Conservation (phyloP, 2,797 vertebrate genomes). For the Coregonus ussuriensis region DNA sequence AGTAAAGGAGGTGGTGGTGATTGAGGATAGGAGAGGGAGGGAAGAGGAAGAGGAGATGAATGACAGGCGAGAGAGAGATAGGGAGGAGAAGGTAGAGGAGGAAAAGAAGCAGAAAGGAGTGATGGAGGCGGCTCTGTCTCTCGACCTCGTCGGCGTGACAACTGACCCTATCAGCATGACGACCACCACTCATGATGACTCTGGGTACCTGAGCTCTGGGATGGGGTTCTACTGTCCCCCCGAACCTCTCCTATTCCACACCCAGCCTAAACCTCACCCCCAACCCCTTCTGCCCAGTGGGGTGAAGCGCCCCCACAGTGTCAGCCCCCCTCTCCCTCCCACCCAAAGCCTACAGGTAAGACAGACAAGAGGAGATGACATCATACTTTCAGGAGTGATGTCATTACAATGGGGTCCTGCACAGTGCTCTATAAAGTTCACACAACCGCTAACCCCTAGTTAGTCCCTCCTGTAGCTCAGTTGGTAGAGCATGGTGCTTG, state of each 20-base stretch:
- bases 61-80: conserved; percentile 28
- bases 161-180: conserved; percentile 45
- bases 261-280: conserved; percentile 28
- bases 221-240: conserved; percentile 46
- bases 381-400: background rate
- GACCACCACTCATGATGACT: conserved; percentile 58
- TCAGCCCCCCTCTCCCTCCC: conserved; percentile 42
- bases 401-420: background rate
- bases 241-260: conserved; percentile 40
- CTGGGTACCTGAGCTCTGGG: conserved; percentile 49
- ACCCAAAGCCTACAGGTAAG: conserved; percentile 65
- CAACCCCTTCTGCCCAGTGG: conserved; percentile 41
- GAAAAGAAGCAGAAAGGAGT: conserved; percentile 13
- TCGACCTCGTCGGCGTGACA: background rate
- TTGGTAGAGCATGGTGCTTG: no score
- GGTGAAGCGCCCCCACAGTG: conserved; percentile 59
- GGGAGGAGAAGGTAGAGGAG: conserved; percentile 27
- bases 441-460: background rate
- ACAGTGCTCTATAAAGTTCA: background rate
- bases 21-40: conserved; percentile 43
- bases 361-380: background rate
- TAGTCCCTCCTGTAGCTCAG: no score
- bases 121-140: background rate
- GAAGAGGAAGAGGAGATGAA: conserved; percentile 47
- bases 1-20: conserved; percentile 38